These are phyloP conservation scores for Bellardia bayeri DNA, from an alignment of 2,888 invertebrate species.

Conservation along the genomic window DNA sequence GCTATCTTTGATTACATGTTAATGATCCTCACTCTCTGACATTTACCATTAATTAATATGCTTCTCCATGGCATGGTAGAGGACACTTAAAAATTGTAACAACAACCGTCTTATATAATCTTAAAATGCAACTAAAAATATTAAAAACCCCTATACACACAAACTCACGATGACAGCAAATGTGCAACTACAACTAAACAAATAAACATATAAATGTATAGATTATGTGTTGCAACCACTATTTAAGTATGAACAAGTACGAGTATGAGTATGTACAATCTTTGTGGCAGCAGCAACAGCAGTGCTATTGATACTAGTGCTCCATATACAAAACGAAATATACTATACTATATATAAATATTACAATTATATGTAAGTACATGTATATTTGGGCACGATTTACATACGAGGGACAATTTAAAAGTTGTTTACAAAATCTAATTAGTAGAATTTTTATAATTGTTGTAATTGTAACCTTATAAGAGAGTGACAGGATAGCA, in stretches of 20 bases:
- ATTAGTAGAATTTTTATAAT: not conserved
- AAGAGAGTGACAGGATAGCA: no score
- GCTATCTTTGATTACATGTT: not conserved
- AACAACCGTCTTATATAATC: constrained; percentile 35
- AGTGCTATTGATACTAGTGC: constrained; percentile 31
- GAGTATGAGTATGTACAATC: constrained; percentile 7
- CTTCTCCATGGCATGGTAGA: not conserved
- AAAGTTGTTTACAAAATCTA: not conserved
- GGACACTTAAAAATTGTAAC: constrained; percentile 10
- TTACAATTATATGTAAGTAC: not conserved
- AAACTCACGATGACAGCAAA: not conserved
- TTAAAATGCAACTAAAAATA: constrained; percentile 46
- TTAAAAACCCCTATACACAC: constrained; percentile 11
- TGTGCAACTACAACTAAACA: constrained; percentile 1
- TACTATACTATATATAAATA: constrained; percentile 7
- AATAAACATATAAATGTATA: constrained; percentile 11
- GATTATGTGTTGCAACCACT: constrained; percentile 1
- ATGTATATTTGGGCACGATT: not conserved
- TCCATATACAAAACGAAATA: constrained; percentile 49
- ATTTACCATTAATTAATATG: constrained; percentile 4
- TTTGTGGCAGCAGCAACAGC: constrained; percentile 7
- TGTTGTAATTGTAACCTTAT: no score
- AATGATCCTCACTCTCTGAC: not conserved
- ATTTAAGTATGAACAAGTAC: constrained; percentile 20
- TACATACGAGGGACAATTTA: not conserved